Base-by-base conservation (phyloP, 2,888 invertebrate genomes). In the Xanthorhoe designata region DNA sequence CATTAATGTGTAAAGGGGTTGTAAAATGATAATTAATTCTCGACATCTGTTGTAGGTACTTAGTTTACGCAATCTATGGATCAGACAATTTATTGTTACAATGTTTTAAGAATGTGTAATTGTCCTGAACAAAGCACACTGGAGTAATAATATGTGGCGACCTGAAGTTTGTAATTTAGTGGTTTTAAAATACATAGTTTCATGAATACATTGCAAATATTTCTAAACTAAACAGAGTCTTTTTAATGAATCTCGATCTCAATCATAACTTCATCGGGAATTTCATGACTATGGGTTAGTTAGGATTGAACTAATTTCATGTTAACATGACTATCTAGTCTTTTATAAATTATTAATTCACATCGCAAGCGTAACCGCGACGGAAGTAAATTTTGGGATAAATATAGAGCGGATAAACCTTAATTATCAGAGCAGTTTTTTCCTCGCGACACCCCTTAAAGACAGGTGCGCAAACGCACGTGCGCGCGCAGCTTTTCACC, bases 381-480 rank as follows among this genome's bases (percentile, higher is more conserved):
- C 42, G 45, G 29, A 57, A 18, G 24, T 29, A 9, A 24, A 55
- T 55, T 55, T 17, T 32, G 32, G n/a, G 38, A 59, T 59, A 59
- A 59, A 60, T 45, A 52, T 52, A 53, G 61, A 53, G 17, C 24
- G 51, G 29, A 50, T 51, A 65, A 55, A 62, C 45, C 50, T 63
- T 59, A 66, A 69, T 71, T 70, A 66, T 64, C 55, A 52, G 66
- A 71, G 71, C 66, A 60, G 35, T 71, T 42, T 42, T 42, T 42
- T 13, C 68, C 71, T 62, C 45, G 57, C 58, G 59, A 58, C 58
- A 62, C 53, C 61, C 66, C 66, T 47, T 0, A 50, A 47, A 54
- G 61, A 70, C 76, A 92, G 92, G 92, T 92, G 92, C 86, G 82
- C 80, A 55, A 17, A 73, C 88, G 87, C 92, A 92, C 91, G 92